Percentiles rank a stretch among this genome's conserved stretches.
phyloP scores from a whole-genome alignment of 2,888 invertebrate species.

The Rhyacophila evoluta region DNA sequence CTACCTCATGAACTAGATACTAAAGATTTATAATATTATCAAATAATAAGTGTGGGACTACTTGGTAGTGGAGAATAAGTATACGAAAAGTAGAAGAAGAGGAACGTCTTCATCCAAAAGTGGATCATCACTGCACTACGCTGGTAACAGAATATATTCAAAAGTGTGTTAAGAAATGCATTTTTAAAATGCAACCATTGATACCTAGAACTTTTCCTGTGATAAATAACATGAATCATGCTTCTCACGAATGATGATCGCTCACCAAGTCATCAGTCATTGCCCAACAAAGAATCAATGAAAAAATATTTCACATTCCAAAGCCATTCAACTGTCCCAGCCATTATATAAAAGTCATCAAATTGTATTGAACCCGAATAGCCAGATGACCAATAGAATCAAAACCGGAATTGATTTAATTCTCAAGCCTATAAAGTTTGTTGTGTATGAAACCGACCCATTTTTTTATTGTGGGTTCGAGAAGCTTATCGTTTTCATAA shows the following conservation, averaged over 20 bases:
- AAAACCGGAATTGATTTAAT: neutral
- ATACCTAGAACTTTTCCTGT: neutral
- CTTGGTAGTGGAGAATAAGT: no score
- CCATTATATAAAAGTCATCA: constrained; percentile 18
- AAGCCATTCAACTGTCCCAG: neutral
- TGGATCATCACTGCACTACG: no score
- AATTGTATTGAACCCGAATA: neutral
- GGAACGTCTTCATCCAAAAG: no score
- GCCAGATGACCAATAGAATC: neutral
- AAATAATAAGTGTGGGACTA: no score
- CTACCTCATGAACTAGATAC: no score
- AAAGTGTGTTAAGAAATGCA: neutral
- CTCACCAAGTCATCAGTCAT: neutral
- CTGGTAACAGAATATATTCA: no score
- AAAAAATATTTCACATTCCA: neutral
- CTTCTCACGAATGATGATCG: neutral
- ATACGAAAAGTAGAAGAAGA: no score
- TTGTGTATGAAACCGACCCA: no score
- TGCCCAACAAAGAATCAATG: constrained; percentile 3
- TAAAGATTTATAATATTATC: no score
- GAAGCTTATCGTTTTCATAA: neutral
- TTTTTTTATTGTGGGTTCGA: neutral
- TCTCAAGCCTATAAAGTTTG: no score
- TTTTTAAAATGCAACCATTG: neutral
- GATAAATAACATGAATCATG: neutral